A percentile compares a stretch with the other conserved stretches of the same genome.
These are phyloP conservation scores for Phrynocephalus vlangalii DNA, from an alignment of 2,797 vertebrate species.

Conservation along the genomic window DNA sequence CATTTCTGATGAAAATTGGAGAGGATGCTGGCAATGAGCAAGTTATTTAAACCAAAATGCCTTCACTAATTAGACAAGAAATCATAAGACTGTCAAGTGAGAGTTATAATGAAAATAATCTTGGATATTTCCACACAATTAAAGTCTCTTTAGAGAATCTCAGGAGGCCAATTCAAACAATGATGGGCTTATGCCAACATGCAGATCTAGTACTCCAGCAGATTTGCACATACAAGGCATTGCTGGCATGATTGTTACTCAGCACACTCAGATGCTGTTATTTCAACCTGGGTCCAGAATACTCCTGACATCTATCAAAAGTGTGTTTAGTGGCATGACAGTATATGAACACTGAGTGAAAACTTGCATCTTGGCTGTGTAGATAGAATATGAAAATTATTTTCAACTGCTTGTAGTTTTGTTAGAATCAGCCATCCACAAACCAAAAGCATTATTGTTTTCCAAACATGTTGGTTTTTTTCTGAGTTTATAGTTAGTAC, in stretches of 20 bases:
- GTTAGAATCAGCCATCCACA: background rate
- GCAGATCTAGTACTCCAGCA: constrained; percentile 11
- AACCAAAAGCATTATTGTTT: background rate
- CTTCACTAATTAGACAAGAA: constrained; percentile 45
- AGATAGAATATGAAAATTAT: background rate
- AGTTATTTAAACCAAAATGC: constrained; percentile 40
- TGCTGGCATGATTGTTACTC: constrained; percentile 5
- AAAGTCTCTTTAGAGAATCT: constrained; percentile 31
- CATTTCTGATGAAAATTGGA: constrained; percentile 34
- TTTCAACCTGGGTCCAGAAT: background rate
- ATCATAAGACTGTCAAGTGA: constrained; percentile 42
- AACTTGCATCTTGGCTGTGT: background rate
- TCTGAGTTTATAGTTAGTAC: background rate
- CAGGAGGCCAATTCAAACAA: constrained; percentile 32
- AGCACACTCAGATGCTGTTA: background rate
- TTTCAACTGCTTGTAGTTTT: background rate
- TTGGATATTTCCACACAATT: constrained; percentile 40
- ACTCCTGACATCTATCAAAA: background rate
- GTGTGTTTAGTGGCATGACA: background rate
- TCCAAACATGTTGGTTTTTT: background rate
- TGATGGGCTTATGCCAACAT: constrained; percentile 13
- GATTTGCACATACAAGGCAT: constrained; percentile 15
- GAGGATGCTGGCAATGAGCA: constrained; percentile 32
- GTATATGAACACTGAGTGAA: background rate
- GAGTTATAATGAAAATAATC: constrained; percentile 41